Percentiles rank a stretch among this genome's conserved stretches.
These are phyloP conservation scores for Eulemur mongoz DNA, from an alignment of 2,797 vertebrate species.

Conservation along the genomic window DNA sequence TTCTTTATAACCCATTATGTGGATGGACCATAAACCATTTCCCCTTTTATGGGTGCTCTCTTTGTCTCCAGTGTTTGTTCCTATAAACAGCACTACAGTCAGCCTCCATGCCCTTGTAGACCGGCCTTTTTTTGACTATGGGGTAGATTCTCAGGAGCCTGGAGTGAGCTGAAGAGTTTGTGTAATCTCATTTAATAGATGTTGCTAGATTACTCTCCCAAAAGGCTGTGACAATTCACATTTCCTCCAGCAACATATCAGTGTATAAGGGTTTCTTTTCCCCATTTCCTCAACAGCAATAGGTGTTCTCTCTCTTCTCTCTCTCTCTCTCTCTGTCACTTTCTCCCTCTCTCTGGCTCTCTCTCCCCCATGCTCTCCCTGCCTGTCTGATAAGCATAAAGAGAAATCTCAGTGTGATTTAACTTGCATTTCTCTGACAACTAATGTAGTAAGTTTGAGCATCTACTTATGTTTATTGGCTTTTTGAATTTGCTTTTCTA, in stretches of 20 bases:
- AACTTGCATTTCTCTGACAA: not conserved
- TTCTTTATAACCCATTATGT: not conserved
- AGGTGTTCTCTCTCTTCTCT: not conserved
- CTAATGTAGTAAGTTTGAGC: not conserved
- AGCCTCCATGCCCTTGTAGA: accelerated
- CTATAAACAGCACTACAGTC: not conserved
- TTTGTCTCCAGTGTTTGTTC: not conserved
- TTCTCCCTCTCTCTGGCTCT: not conserved
- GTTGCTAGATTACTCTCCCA: not conserved
- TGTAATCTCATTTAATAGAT: not conserved
- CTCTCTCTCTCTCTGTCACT: not conserved
- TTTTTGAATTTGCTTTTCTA: not conserved
- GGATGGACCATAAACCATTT: not conserved
- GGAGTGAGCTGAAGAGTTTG: not conserved
- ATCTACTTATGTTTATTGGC: not conserved
- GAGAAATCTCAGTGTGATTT: not conserved
- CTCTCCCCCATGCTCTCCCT: too few relatives aligned
- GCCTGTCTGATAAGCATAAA: not conserved
- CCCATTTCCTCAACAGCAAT: not conserved
- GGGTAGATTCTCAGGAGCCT: not conserved
- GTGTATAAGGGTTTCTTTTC: not conserved
- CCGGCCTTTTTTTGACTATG: not conserved
- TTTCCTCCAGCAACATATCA: not conserved
- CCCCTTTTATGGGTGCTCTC: not conserved
- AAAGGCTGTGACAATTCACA: not conserved